phyloP scores from a whole-genome alignment of 2,797 vertebrate genomes.

The Parauchenoglanis punctatus region DNA sequence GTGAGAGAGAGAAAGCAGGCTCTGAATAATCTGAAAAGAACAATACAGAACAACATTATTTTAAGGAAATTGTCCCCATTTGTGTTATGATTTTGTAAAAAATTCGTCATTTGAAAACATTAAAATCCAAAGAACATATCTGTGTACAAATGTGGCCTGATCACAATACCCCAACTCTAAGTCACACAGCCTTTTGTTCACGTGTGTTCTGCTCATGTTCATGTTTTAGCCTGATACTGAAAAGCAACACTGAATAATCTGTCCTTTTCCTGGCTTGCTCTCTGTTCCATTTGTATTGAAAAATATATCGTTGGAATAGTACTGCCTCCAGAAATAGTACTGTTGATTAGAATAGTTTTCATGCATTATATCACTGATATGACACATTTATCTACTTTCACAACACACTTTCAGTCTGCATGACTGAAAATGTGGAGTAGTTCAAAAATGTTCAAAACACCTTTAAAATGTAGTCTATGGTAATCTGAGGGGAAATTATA shows the following conservation, averaged over 20 bases:
- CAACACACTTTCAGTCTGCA: neutral
- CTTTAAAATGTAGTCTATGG: neutral
- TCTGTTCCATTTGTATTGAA: slow-evolving; percentile 32
- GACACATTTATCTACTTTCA: neutral
- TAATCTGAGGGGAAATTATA: neutral
- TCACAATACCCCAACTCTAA: slow-evolving; percentile 17
- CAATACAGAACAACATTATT: slow-evolving; percentile 44
- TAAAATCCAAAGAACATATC: slow-evolving; percentile 13
- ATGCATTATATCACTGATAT: slow-evolving; percentile 6
- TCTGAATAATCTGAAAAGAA: slow-evolving; percentile 72
- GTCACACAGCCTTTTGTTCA: slow-evolving; percentile 27
- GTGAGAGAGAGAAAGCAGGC: slow-evolving; percentile 49
- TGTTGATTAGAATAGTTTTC: slow-evolving; percentile 22
- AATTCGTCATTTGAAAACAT: slow-evolving; percentile 11
- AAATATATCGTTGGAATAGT: slow-evolving; percentile 36
- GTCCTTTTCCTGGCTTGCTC: neutral
- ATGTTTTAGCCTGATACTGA: slow-evolving; percentile 22
- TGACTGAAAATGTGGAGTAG: slow-evolving; percentile 6
- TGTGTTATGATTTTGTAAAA: slow-evolving; percentile 10
- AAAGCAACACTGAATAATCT: slow-evolving; percentile 23
- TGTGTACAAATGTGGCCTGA: neutral
- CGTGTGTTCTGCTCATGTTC: slow-evolving; percentile 17
- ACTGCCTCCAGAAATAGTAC: slow-evolving; percentile 25
- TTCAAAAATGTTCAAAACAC: neutral
- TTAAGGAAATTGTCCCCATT: slow-evolving; percentile 23